Evolutionary conservation across 2,113 vertebrate species (phyloP).

Genomic region (Neolamprologus longior): DNA sequence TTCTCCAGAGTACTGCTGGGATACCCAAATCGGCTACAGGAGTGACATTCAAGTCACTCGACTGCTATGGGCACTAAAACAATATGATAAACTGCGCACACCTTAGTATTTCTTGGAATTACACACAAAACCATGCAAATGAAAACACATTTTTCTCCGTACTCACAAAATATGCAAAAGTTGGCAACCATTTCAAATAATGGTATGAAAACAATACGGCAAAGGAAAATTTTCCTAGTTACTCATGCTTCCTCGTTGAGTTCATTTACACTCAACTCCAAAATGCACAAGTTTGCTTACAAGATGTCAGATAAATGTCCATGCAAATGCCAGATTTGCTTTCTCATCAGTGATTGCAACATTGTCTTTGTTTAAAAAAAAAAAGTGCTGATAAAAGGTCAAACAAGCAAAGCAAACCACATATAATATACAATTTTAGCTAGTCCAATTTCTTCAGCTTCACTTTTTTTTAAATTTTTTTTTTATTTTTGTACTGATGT

Average conservation of each 20-base stretch:
- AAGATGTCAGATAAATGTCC: neutral
- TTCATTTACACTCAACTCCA: neutral
- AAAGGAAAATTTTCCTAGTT: neutral
- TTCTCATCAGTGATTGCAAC: neutral
- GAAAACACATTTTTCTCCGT: neutral
- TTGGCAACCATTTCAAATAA: neutral
- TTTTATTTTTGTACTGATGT: neutral
- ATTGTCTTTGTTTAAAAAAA: neutral
- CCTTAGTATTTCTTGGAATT: neutral
- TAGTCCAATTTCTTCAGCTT: neutral
- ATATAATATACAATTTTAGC: neutral
- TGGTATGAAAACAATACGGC: neutral
- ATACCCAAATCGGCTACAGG: slow-evolving; percentile 10
- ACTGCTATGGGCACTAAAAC: slow-evolving; percentile 57
- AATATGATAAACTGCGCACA: slow-evolving; percentile 36
- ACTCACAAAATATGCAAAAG: neutral
- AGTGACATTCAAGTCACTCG: slow-evolving; percentile 34
- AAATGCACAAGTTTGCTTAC: neutral
- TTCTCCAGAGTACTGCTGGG: slow-evolving; percentile 80
- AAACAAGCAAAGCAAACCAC: neutral
- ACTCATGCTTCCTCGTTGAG: neutral
- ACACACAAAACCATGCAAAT: neutral
- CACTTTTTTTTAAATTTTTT: neutral
- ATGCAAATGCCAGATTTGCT: neutral
- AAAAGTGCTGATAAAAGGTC: neutral